Evolutionary conservation across 2,888 invertebrate genomes (phyloP), one percentile per base, ranked within the genome.

Genomic region (Chalcosyrphus nemorum): DNA sequence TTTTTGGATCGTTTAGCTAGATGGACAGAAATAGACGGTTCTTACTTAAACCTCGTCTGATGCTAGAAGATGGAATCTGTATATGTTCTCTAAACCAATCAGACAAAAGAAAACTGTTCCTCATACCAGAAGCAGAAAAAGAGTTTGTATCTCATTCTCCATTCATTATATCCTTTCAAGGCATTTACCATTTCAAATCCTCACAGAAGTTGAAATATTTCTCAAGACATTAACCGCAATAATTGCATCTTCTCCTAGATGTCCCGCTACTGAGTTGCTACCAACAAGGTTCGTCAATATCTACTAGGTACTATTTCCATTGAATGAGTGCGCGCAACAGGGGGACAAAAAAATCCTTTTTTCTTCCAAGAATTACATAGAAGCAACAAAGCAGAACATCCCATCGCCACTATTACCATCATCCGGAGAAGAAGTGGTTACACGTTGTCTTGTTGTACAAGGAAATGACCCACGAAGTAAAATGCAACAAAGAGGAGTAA

Each of bases 381-480:
- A 47, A 41, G 21, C 52, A 76, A 68, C 76, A 45, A 56, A 45
- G 54, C 77, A 77, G 77, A 77, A 77, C 77, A 61, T 38, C 7
- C 38, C 38, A 57, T 35, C 45, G 32, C 29, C 47, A 15, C 5
- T 32, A 32, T 15, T 17, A 52, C 41, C 52, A 41, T 45, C 45
- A 57, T 70, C 68, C 35, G 5, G 41, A 75, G 63, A 81, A 81
- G 63, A 81, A 81, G 57, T 41, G 56, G 61, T 75, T 56, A 75
- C 65, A 57, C 61, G 72, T 59, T 65, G 59, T 50, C 59, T 47
- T 61, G 45, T 54, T 72, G 59, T 65, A 72, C 72, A 78, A 78
- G 82, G 82, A 78, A 84, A 84, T 82, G 72, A 82, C 78, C 82
- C 63, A 74, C 56, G 59, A 78, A 54, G 15, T 59, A 57, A 45